These are phyloP conservation scores for human (Homo sapiens) DNA, from an alignment of 2,113 vertebrate species.

Conservation along the genomic window GRCh38 chr1:189322501-189323000, in stretches of 20 bases:
- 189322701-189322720: background rate
- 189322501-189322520: slow-evolving; percentile 7
- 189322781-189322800: background rate
- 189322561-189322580: background rate
- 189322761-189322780: background rate
- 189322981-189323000: background rate
- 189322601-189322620: background rate
- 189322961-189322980: background rate
- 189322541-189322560: background rate
- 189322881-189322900: background rate
- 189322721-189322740: background rate
- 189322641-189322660: background rate
- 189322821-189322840: background rate
- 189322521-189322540: slow-evolving; percentile 51
- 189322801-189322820: background rate
- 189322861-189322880: background rate
- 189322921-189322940: background rate
- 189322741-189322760: background rate
- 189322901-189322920: background rate
- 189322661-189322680: background rate
- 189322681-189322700: slow-evolving; percentile 26
- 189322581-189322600: slow-evolving; percentile 2
- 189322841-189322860: background rate
- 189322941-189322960: background rate
- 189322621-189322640: background rate